These are phyloP conservation scores for Pholis gunnellus DNA, from an alignment of 2,113 vertebrate species.

Conservation along the genomic window DNA sequence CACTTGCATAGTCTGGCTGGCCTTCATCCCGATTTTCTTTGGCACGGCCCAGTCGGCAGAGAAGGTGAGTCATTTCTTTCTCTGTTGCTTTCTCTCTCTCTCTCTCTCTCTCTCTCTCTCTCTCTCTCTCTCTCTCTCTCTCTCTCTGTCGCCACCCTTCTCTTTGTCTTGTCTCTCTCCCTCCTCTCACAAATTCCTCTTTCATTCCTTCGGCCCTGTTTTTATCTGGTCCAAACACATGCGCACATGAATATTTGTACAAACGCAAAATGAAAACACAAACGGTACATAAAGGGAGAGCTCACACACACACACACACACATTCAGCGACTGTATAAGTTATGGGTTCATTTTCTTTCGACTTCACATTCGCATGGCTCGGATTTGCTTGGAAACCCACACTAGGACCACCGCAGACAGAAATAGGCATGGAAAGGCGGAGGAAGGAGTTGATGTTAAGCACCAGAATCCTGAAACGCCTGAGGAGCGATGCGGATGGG, in stretches of 20 bases:
- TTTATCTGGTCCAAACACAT: slow-evolving; percentile 72
- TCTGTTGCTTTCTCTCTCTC: slow-evolving; percentile 17
- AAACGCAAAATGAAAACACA: slow-evolving; percentile 54
- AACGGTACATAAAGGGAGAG: slow-evolving; percentile 17
- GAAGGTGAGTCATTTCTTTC: slow-evolving; percentile 76
- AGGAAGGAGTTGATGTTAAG: slow-evolving; percentile 45
- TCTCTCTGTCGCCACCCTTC: slow-evolving; percentile 26
- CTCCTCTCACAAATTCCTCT: slow-evolving; percentile 49
- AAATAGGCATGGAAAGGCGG: slow-evolving; percentile 52
- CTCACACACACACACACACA: slow-evolving; percentile 6
- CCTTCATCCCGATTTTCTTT: slow-evolving; percentile 84
- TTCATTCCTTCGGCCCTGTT: slow-evolving; percentile 53
- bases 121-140: too few species aligned
- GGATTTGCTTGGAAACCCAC: slow-evolving; percentile 48
- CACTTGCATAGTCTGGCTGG: slow-evolving; percentile 83
- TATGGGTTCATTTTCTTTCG: slow-evolving; percentile 58
- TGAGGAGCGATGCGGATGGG: slow-evolving; percentile 45
- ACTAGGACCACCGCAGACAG: slow-evolving; percentile 32
- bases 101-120: slow-evolving; percentile 31
- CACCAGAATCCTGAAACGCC: slow-evolving; percentile 49
- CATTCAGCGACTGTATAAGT: slow-evolving; percentile 30
- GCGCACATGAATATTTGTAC: slow-evolving; percentile 52
- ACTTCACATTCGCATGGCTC: slow-evolving; percentile 54
- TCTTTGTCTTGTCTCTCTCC: slow-evolving; percentile 51
- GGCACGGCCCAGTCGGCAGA: slow-evolving; percentile 83